Evolutionary conservation across 2,797 vertebrate genomes (phyloP).

Genomic region (Lycodopsis pacificus): DNA sequence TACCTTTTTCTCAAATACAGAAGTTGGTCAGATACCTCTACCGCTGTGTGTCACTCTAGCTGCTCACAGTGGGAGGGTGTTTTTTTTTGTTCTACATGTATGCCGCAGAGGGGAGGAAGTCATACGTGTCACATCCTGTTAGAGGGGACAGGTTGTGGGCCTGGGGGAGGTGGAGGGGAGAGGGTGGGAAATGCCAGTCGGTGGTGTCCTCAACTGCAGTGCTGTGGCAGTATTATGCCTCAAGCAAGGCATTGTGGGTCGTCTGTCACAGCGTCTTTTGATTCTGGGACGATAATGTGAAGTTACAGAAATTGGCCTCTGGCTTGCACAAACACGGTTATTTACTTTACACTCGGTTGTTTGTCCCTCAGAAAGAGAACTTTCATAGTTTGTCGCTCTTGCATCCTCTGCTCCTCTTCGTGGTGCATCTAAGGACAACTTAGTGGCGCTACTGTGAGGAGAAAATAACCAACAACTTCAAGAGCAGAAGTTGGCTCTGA

Average conservation of each 20-base stretch:
- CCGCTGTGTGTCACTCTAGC: neutral
- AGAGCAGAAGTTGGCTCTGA: neutral
- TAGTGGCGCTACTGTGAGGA: neutral
- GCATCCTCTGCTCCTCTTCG: neutral
- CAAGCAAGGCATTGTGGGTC: conserved; percentile 36
- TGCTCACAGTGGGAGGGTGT: conserved; percentile 19
- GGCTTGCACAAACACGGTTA: neutral
- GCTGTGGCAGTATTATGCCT: conserved; percentile 9
- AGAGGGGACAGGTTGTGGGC: conserved; percentile 44
- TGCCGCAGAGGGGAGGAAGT: conserved; percentile 46
- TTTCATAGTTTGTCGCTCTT: neutral
- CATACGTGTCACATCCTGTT: conserved; percentile 62
- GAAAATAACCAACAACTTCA: neutral
- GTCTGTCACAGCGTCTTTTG: conserved; percentile 4
- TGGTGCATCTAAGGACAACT: conserved; percentile 15
- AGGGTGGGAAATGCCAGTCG: conserved; percentile 6
- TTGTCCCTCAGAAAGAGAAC: neutral
- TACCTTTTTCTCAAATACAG: neutral
- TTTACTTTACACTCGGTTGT: neutral
- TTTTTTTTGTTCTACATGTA: conserved; percentile 33
- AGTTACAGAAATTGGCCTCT: neutral
- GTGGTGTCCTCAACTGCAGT: conserved; percentile 11
- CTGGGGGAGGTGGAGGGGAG: neutral
- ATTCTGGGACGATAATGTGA: neutral
- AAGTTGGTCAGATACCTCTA: neutral